These are phyloP conservation scores for Anguilla japonica DNA, from an alignment of 2,113 vertebrate species.

Conservation along the genomic window DNA sequence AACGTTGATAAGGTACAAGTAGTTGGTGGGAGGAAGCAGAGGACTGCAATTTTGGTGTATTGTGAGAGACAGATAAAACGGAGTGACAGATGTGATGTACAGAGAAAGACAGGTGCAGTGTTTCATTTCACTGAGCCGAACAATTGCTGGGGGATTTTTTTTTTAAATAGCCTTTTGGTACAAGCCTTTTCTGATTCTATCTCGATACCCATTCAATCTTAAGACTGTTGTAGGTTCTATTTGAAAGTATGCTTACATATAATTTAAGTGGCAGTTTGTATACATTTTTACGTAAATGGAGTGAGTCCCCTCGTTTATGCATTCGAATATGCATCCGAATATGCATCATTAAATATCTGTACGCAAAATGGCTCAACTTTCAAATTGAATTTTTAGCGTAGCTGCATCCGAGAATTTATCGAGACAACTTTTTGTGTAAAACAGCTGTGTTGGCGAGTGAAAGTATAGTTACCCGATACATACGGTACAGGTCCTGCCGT, in stretches of 20 bases:
- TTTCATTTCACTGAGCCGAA: neutral
- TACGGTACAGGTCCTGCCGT: conserved; percentile 56
- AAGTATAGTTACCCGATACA: conserved; percentile 67
- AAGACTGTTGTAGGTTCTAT: neutral
- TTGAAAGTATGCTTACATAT: neutral
- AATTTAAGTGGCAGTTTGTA: neutral
- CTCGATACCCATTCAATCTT: neutral
- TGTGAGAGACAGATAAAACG: neutral
- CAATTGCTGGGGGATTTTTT: neutral
- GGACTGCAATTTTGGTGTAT: neutral
- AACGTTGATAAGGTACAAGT: neutral
- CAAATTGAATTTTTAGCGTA: neutral
- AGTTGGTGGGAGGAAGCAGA: neutral
- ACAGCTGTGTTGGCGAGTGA: conserved; percentile 35
- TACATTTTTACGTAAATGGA: neutral
- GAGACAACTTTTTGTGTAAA: conserved; percentile 18
- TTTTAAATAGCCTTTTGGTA: neutral
- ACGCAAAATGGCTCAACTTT: neutral
- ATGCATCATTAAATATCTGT: neutral
- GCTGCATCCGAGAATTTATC: neutral
- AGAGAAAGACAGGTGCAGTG: conserved; percentile 7
- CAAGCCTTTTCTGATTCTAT: neutral
- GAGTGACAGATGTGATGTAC: neutral
- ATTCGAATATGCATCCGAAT: neutral
- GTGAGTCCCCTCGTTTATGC: neutral